phyloP scores from a whole-genome alignment of 2,797 vertebrate species.

The Gephyroberyx darwinii region DNA sequence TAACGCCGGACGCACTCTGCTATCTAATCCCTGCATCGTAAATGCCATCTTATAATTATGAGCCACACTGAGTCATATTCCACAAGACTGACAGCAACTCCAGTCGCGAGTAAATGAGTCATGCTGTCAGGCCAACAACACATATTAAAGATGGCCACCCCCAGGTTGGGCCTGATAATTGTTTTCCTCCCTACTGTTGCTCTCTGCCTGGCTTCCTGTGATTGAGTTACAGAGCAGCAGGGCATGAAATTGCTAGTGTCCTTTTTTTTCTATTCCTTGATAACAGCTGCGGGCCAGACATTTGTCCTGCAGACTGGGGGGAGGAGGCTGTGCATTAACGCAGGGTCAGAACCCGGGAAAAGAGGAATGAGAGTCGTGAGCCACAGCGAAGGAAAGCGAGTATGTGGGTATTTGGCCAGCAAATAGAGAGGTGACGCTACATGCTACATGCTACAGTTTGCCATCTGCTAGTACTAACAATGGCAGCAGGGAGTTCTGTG shows the following conservation, averaged over 20 bases:
- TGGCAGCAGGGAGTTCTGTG: not conserved
- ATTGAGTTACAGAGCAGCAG: conserved; percentile 80
- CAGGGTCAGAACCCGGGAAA: conserved; percentile 59
- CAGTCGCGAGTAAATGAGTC: conserved; percentile 67
- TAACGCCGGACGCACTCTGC: not conserved
- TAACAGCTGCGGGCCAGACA: conserved; percentile 73
- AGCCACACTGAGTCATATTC: conserved; percentile 54
- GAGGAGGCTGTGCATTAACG: conserved; percentile 63
- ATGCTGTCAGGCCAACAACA: conserved; percentile 59
- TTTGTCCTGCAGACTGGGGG: conserved; percentile 67
- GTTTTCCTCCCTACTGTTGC: conserved; percentile 72
- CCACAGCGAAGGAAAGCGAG: conserved; percentile 25
- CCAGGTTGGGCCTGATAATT: conserved; percentile 70
- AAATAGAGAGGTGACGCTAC: conserved; percentile 17
- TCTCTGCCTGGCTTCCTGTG: conserved; percentile 62
- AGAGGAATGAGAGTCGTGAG: conserved; percentile 44
- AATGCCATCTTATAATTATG: conserved; percentile 54
- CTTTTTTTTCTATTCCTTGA: conserved; percentile 64
- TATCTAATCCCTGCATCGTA: conserved; percentile 3
- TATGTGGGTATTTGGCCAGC: not conserved
- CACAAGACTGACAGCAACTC: conserved; percentile 51
- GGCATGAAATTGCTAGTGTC: conserved; percentile 79
- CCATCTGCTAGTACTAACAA: conserved; percentile 3
- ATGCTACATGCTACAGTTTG: conserved; percentile 1
- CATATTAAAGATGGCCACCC: conserved; percentile 72